Conservation (phyloP, 1,140 invertebrate species). For the Drosophila tristis region DNA sequence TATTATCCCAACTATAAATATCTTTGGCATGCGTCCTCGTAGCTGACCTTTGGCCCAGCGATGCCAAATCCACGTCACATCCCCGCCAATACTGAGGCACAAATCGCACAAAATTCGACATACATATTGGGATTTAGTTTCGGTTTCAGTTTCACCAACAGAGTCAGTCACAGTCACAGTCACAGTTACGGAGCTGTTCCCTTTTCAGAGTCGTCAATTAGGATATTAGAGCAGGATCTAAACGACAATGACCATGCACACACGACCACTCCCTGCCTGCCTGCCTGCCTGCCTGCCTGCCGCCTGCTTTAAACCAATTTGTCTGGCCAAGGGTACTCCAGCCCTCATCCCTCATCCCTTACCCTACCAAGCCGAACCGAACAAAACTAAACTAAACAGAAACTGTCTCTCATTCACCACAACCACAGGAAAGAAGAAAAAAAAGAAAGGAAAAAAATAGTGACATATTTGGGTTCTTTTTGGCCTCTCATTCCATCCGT, state of each 20-base stretch:
- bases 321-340: too few species aligned
- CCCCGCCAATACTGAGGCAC: too few species aligned
- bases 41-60: constrained; percentile 23
- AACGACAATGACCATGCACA: constrained; percentile 13
- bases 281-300: not conserved
- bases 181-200: not conserved
- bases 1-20: constrained; percentile 25
- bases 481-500: constrained; percentile 1
- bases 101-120: constrained; percentile 20
- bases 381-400: constrained; percentile 2
- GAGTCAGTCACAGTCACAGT: not conserved
- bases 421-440: too few species aligned
- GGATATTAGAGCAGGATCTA: constrained; percentile 38
- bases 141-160: not conserved
- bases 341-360: too few species aligned
- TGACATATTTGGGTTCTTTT: constrained; percentile 59
- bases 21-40: not conserved
- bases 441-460: too few species aligned
- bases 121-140: constrained; percentile 18
- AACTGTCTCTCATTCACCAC: not conserved
- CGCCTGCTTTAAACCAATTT: constrained; percentile 12
- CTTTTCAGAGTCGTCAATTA: constrained; percentile 44
- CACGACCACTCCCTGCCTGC: not conserved
- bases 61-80: constrained; percentile 7
- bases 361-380: not conserved